phyloP scores from a whole-genome alignment of 2,888 invertebrate species.

The Mylabris sibirica region DNA sequence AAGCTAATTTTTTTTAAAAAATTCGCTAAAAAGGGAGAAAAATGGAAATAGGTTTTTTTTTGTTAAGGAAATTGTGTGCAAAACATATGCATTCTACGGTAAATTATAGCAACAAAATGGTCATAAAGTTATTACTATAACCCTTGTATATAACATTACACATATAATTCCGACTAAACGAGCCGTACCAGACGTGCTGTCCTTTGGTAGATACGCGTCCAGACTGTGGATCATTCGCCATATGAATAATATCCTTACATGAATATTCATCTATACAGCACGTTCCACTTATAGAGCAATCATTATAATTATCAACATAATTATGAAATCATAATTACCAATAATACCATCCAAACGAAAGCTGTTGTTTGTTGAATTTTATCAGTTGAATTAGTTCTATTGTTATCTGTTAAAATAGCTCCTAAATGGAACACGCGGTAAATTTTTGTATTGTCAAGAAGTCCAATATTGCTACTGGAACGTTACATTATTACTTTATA shows the following conservation, averaged over 20 bases:
- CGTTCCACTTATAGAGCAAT: not conserved
- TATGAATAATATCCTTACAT: not conserved
- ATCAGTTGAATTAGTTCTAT: too few species aligned
- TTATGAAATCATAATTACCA: too few species aligned
- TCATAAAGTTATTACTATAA: slow-evolving; percentile 51
- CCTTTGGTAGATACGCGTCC: slow-evolving; percentile 42
- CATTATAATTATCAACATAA: too few species aligned
- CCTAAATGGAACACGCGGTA: not conserved
- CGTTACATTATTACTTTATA: too few species aligned
- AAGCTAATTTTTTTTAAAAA: too few species aligned
- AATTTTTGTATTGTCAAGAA: too few species aligned
- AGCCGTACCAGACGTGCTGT: slow-evolving; percentile 48
- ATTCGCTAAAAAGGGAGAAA: not conserved
- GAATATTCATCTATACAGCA: not conserved
- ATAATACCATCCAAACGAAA: too few species aligned
- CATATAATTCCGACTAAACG: slow-evolving; percentile 51
- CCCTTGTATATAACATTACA: slow-evolving; percentile 52
- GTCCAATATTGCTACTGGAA: too few species aligned
- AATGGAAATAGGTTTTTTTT: not conserved
- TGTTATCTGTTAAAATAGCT: not conserved
- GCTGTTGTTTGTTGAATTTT: not conserved
- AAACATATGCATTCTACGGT: not conserved
- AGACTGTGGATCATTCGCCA: slow-evolving; percentile 32
- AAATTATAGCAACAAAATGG: slow-evolving; percentile 22
- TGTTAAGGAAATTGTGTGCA: not conserved